phyloP scores from a whole-genome alignment of 2,113 vertebrate species.

The Cyprinodon brontotheroides region DNA sequence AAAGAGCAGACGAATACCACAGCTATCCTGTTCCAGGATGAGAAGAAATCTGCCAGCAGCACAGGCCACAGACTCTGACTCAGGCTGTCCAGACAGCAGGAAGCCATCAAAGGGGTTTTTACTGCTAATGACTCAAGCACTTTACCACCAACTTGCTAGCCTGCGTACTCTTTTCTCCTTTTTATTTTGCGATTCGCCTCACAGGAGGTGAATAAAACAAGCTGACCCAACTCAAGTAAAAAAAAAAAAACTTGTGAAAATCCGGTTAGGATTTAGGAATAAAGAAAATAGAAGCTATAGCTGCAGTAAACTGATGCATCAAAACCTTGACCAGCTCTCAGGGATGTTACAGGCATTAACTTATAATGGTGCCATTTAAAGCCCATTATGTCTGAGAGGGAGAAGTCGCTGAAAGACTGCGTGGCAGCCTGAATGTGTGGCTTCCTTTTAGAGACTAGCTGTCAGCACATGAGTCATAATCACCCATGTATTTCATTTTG shows the following conservation, averaged over 20 bases:
- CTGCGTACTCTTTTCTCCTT: slow-evolving; percentile 8
- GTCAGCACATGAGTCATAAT: slow-evolving; percentile 38
- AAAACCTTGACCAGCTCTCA: slow-evolving; percentile 2
- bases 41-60: slow-evolving; percentile 44
- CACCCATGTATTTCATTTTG: slow-evolving; percentile 45
- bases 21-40: not conserved
- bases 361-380: slow-evolving; percentile 19
- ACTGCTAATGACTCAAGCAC: slow-evolving; percentile 57
- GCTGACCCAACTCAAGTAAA: not conserved
- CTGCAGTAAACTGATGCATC: not conserved
- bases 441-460: slow-evolving; percentile 25
- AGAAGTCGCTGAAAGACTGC: slow-evolving; percentile 6
- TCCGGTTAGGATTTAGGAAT: not conserved
- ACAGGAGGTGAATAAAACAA: slow-evolving; percentile 30
- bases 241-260: slow-evolving; percentile 3
- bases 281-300: not conserved
- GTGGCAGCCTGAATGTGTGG: slow-evolving; percentile 9
- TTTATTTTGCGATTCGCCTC: slow-evolving; percentile 15
- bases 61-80: slow-evolving; percentile 56
- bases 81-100: slow-evolving; percentile 58
- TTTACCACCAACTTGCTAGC: slow-evolving; percentile 28
- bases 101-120: slow-evolving; percentile 56
- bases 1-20: not conserved
- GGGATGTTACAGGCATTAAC: not conserved
- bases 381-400: slow-evolving; percentile 12